phyloP scores from a whole-genome alignment of 2,797 vertebrate species.

The Tiaroga cobitis region DNA sequence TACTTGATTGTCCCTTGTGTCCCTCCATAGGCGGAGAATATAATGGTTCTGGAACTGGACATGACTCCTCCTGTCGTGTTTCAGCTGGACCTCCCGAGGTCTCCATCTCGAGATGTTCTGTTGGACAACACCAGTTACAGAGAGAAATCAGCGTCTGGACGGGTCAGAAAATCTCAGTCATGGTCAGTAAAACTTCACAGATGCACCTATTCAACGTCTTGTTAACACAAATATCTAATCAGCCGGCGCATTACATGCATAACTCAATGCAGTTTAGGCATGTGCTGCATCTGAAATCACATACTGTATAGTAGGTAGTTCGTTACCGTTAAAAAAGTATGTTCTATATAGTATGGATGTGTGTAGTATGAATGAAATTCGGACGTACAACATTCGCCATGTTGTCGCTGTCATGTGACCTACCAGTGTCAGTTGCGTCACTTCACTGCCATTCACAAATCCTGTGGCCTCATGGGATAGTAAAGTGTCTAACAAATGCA shows the following conservation, averaged over 20 bases:
- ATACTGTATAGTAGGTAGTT: not conserved
- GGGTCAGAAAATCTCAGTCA: slow-evolving; percentile 87
- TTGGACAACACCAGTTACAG: slow-evolving; percentile 81
- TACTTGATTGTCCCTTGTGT: not conserved
- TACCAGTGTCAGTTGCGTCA: not conserved
- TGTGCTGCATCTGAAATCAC: not conserved
- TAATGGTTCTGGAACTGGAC: slow-evolving; percentile 93
- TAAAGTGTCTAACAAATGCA: not conserved
- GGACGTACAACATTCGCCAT: not conserved
- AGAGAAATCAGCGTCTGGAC: slow-evolving; percentile 75
- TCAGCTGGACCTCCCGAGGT: slow-evolving; percentile 79
- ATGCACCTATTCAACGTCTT: not conserved
- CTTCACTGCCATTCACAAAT: not conserved
- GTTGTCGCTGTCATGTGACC: not conserved
- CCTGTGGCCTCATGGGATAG: not conserved
- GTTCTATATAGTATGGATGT: not conserved
- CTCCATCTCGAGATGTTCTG: slow-evolving; percentile 77
- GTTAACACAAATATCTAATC: not conserved
- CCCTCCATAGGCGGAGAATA: slow-evolving; percentile 88
- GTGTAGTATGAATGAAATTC: not conserved
- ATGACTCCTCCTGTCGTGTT: slow-evolving; percentile 85
- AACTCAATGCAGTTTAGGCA: not conserved
- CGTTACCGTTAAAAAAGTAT: not conserved
- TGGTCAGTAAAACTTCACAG: slow-evolving; percentile 79
- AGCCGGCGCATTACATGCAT: not conserved